Percentiles rank a stretch among this genome's conserved stretches.
phyloP scores from a whole-genome alignment of 1,140 invertebrate species.

The Eriosoma lanigerum region DNA sequence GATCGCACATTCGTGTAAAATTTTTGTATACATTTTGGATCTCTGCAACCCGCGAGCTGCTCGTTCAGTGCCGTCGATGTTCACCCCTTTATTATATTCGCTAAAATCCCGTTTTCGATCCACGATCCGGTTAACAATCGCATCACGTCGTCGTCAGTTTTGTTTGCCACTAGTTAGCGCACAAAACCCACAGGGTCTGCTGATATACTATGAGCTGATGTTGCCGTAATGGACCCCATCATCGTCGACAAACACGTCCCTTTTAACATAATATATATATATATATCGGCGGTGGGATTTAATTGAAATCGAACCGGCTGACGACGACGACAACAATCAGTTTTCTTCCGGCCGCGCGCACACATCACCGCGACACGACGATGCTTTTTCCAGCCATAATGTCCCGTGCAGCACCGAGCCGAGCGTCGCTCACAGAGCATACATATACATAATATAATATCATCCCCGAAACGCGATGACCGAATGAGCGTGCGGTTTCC shows the following conservation, averaged over 20 bases:
- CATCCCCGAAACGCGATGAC: neutral
- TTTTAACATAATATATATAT: too few species aligned
- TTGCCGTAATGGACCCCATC: constrained; percentile 16
- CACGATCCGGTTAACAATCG: constrained; percentile 39
- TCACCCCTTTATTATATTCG: neutral
- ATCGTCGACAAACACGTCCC: constrained; percentile 23
- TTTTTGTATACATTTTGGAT: too few species aligned
- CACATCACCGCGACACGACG: neutral
- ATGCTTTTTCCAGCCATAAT: neutral
- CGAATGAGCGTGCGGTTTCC: neutral
- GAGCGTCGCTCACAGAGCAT: too few species aligned
- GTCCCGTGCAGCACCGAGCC: neutral
- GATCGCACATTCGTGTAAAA: too few species aligned
- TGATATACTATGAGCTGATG: too few species aligned
- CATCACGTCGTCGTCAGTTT: constrained; percentile 42
- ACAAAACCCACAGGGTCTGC: constrained; percentile 21
- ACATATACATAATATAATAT: too few species aligned
- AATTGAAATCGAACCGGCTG: constrained; percentile 39
- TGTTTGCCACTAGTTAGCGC: constrained; percentile 50
- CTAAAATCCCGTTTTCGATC: constrained; percentile 15
- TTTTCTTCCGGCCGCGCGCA: constrained; percentile 37
- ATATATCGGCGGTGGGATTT: constrained; percentile 23
- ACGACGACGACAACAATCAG: neutral
- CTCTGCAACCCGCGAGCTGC: too few species aligned
- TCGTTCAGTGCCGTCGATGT: too few species aligned